A percentile compares a stretch with the other conserved stretches of the same genome.
These are phyloP conservation scores for Dryobotodes eremita DNA, from an alignment of 2,888 invertebrate genomes.

Conservation along the genomic window DNA sequence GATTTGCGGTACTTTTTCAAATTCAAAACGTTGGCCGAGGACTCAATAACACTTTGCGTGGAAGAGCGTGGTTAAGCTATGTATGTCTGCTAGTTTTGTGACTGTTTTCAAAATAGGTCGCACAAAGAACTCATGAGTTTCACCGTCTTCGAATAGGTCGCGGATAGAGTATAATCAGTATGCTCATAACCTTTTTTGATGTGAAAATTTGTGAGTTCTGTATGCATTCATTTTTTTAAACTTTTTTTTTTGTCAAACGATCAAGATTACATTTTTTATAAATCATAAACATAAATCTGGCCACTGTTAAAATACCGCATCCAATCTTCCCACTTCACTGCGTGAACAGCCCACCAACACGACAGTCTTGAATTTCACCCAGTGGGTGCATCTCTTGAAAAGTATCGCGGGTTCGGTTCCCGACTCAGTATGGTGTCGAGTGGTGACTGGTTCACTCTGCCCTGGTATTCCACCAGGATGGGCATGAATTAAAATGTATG, in stretches of 20 bases:
- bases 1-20: not conserved
- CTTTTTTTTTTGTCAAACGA: not conserved
- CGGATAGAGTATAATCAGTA: not conserved
- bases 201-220: not conserved
- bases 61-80: not conserved
- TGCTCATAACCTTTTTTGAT: not conserved
- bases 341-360: constrained; percentile 81
- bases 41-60: not conserved
- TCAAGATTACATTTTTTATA: too few relatives aligned
- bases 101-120: not conserved
- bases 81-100: not conserved
- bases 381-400: constrained; percentile 79
- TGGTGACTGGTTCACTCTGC: constrained; percentile 80
- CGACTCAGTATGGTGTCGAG: constrained; percentile 80
- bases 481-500: constrained; percentile 37
- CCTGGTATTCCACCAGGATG: constrained; percentile 53
- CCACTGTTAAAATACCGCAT: constrained; percentile 68
- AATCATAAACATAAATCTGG: not conserved
- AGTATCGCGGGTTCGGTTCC: constrained; percentile 83
- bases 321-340: constrained; percentile 62
- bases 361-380: constrained; percentile 84
- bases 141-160: too few relatives aligned
- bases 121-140: not conserved
- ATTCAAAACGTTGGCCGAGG: not conserved
- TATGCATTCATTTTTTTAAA: not conserved